Percentiles rank a stretch among this genome's conserved stretches.
Evolutionary conservation across 2,888 invertebrate species (phyloP).

Genomic region (Caenorhabditis auriculariae): DNA sequence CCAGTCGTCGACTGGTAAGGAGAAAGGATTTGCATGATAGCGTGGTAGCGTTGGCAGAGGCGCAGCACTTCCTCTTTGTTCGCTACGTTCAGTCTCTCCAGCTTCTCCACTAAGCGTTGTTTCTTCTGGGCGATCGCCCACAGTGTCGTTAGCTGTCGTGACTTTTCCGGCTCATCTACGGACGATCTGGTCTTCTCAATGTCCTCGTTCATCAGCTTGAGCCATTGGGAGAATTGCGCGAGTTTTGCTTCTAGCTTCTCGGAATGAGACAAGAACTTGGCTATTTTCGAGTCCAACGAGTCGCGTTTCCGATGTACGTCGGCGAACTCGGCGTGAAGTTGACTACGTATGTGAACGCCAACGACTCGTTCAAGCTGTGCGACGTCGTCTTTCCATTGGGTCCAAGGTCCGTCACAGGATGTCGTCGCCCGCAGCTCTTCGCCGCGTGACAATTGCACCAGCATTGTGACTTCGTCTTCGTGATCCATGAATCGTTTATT

Average conservation of each 20-base stretch:
- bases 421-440: conserved; percentile 32
- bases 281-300: conserved; percentile 41
- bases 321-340: conserved; percentile 36
- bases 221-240: conserved; percentile 52
- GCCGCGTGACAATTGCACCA: conserved; percentile 28
- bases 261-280: conserved; percentile 37
- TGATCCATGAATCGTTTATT: conserved; percentile 31
- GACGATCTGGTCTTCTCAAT: conserved; percentile 12
- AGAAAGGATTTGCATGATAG: conserved; percentile 31
- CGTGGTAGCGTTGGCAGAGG: conserved; percentile 36
- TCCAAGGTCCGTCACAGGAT: conserved; percentile 28
- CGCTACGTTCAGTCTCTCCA: conserved; percentile 41
- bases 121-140: conserved; percentile 22
- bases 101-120: conserved; percentile 38
- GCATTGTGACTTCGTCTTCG: conserved; percentile 34
- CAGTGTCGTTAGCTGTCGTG: conserved; percentile 17
- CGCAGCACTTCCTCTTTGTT: conserved; percentile 40
- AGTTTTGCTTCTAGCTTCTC: conserved; percentile 42
- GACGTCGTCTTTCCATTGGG: conserved; percentile 41
- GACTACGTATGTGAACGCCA: conserved; percentile 25
- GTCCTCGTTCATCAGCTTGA: conserved; percentile 43
- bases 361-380: conserved; percentile 32
- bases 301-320: conserved; percentile 39
- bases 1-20: conserved; percentile 22
- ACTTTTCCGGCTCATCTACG: conserved; percentile 20